Evolutionary conservation across 2,113 vertebrate species (phyloP).

Genomic region (Cephalopterus ornatus): DNA sequence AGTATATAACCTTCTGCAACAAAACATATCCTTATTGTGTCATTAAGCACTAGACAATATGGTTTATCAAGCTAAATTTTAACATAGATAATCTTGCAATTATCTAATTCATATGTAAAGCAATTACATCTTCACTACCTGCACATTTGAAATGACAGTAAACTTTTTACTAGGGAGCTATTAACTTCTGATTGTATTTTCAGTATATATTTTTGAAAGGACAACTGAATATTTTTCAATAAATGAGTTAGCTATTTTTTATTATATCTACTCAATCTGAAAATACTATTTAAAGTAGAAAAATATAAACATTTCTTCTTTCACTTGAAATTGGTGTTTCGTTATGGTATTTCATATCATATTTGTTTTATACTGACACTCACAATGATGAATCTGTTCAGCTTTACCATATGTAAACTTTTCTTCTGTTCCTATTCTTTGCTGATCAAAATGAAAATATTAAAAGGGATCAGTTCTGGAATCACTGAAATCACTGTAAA

Average conservation of each 20-base stretch:
- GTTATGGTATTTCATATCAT: background rate
- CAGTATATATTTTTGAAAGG: background rate
- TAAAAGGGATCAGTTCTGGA: background rate
- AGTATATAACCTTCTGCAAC: background rate
- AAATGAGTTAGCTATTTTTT: background rate
- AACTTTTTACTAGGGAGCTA: background rate
- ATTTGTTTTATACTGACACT: background rate
- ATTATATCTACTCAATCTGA: background rate
- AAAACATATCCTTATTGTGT: background rate
- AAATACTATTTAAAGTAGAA: background rate
- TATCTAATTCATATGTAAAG: background rate
- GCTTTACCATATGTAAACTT: background rate
- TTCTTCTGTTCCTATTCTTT: background rate
- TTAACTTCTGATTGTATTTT: background rate
- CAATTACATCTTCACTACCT: background rate
- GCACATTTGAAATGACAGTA: background rate
- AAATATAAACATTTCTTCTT: background rate
- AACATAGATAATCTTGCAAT: background rate
- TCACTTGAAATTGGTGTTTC: background rate
- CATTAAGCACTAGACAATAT: background rate
- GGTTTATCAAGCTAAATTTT: background rate
- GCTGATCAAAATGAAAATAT: background rate
- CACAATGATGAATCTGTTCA: background rate
- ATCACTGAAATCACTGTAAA: background rate
- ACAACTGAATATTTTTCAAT: background rate